Percentiles rank a stretch among this genome's conserved stretches.
phyloP scores from a whole-genome alignment of 2,888 invertebrate species.

The Mesoligia furuncula region DNA sequence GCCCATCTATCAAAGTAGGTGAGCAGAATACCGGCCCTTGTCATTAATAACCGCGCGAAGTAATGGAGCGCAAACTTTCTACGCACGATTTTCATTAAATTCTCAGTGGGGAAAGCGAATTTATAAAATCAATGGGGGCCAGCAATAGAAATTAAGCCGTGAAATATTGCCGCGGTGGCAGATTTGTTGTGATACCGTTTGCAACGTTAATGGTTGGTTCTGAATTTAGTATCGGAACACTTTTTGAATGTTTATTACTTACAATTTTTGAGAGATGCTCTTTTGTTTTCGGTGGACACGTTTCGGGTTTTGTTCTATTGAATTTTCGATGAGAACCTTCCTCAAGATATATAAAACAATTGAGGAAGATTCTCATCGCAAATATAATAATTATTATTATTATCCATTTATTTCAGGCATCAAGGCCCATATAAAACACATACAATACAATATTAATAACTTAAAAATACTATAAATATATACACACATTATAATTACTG shows the following conservation, averaged over 20 bases:
- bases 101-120: conserved; percentile 74
- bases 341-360: no score
- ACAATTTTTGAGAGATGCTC: conserved; percentile 29
- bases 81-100: conserved; percentile 87
- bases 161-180: conserved; percentile 63
- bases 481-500: no score
- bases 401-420: no score
- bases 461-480: no score
- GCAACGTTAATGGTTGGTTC: conserved; percentile 49
- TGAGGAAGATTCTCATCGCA: no score
- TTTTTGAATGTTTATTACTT: conserved; percentile 56
- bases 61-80: conserved; percentile 83
- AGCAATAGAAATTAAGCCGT: conserved; percentile 76
- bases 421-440: no score
- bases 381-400: no score
- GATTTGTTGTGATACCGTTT: conserved; percentile 65
- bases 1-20: conserved; percentile 78
- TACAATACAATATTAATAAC: no score
- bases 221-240: conserved; percentile 58
- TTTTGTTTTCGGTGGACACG: conserved; percentile 24
- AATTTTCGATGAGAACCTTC: no score
- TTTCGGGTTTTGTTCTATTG: background rate
- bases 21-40: conserved; percentile 68
- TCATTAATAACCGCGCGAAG: conserved; percentile 80
- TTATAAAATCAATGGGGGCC: conserved; percentile 80